Evolutionary conservation across 2,113 vertebrate species (phyloP).

Genomic region (Anolis sagrei): DNA sequence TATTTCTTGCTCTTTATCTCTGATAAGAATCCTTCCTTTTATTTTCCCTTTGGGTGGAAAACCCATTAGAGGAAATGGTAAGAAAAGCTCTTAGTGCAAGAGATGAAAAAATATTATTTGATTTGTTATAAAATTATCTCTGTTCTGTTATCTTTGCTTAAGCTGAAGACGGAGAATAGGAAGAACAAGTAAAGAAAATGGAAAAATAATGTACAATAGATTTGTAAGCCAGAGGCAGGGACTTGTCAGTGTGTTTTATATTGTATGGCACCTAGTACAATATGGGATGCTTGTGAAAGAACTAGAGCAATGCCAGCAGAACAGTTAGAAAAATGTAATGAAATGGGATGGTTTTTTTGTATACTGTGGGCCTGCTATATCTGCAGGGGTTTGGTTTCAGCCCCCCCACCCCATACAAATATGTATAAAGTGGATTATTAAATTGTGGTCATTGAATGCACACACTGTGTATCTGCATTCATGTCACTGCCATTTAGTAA

Average conservation of each 20-base stretch:
- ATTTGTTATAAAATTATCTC: constrained; percentile 50
- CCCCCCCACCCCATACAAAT: too few species aligned
- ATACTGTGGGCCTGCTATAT: too few species aligned
- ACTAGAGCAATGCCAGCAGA: neutral
- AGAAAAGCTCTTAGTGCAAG: constrained; percentile 51
- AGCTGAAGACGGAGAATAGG: constrained; percentile 20
- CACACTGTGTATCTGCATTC: too few species aligned
- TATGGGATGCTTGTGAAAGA: neutral
- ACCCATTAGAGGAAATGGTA: constrained; percentile 37
- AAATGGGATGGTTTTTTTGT: neutral
- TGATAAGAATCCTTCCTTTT: constrained; percentile 59
- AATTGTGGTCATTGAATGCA: too few species aligned
- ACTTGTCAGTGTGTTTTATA: neutral
- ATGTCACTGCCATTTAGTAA: too few species aligned
- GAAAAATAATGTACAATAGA: neutral
- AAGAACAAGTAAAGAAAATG: constrained; percentile 36
- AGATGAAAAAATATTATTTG: constrained; percentile 44
- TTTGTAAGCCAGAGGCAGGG: neutral
- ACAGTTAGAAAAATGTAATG: neutral
- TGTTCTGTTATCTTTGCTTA: constrained; percentile 33
- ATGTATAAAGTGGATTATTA: too few species aligned
- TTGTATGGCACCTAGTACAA: neutral
- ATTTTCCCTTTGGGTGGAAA: constrained; percentile 48
- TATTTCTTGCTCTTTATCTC: constrained; percentile 50
- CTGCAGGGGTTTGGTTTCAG: too few species aligned